These are phyloP conservation scores for Solenopsis invicta DNA, from an alignment of 1,140 invertebrate species.

Conservation along the genomic window DNA sequence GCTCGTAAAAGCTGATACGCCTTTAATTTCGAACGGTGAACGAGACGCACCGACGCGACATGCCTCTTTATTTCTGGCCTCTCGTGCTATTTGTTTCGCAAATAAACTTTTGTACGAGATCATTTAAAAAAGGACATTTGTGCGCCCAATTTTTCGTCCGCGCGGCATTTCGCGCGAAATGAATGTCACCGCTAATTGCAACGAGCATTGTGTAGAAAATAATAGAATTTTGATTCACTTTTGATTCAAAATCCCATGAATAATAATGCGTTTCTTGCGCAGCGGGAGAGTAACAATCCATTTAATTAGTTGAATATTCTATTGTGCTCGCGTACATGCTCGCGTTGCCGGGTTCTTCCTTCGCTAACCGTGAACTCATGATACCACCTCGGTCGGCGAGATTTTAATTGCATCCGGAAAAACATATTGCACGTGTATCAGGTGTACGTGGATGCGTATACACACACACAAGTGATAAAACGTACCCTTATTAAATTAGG, in stretches of 20 bases:
- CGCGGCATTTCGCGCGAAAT: not conserved
- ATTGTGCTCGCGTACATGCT: not conserved
- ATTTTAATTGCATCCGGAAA: slow-evolving; percentile 42
- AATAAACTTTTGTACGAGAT: not conserved
- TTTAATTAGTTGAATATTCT: slow-evolving; percentile 35
- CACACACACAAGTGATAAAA: not conserved
- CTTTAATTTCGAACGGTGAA: not conserved
- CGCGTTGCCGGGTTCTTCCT: not conserved
- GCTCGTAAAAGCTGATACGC: not conserved
- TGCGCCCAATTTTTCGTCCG: not conserved
- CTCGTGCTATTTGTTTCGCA: not conserved
- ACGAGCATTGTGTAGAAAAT: not conserved
- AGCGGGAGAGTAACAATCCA: not conserved
- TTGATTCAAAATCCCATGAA: not conserved
- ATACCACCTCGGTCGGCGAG: not conserved
- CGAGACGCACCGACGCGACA: no score
- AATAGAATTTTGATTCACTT: not conserved
- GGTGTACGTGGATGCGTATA: not conserved
- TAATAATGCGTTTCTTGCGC: not conserved
- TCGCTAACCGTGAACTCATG: not conserved
- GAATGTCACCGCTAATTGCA: not conserved
- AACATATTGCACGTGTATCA: not conserved
- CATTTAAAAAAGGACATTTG: not conserved
- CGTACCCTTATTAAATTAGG: not conserved
- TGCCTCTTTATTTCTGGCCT: not conserved